Evolutionary conservation across 2,888 invertebrate genomes (phyloP), one percentile per base, ranked within the genome.

Genomic region (Phymatocera aterrima): DNA sequence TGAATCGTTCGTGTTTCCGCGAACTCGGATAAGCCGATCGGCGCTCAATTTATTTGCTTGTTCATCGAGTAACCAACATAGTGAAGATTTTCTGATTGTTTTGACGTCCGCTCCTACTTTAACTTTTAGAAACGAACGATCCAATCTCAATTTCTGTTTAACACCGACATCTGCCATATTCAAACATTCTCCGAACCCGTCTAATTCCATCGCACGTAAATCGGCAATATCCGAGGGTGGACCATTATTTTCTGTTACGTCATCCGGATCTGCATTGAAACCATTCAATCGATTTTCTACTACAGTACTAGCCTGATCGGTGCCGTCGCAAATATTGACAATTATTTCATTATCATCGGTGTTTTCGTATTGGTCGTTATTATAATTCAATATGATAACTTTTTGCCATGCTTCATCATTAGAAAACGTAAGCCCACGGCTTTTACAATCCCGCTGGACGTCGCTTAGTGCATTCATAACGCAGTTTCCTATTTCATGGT

Each of bases 221-320:
- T 57, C 57, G 3, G 5, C 6, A 57, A 24, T 57, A 57, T 57
- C 57, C 57, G 57, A 57, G 28, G 57, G 57, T 57, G 57, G 57
- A 57, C 24, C 57, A 24, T 57, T 57, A 57, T 57, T 57, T 57
- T 57, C 57, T 57, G 24, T 57, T 57, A 21, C 57, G 21, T 57
- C 51, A 51, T 51, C 51, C 51, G 51, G 18, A 51, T 51, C 51
- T 5, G 51, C 51, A 51, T 15, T 18, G 18, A 51, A 51, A 51
- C 18, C 51, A 51, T n/a, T 51, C 2, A 51, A 51, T 51, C 51
- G 51, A 51, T 18, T n/a, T 51, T 51, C 51, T 18, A 51, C 12
- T 51, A n/a, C 51, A 51, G 51, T 51, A 18, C 51, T 51, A 51
- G 5, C 18, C 18, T 18, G 12, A 51, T 51, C 51, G n/a, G n/a